A percentile compares a stretch with the other conserved stretches of the same genome.
phyloP scores from a whole-genome alignment of 2,888 invertebrate species.

The Brachynemurus nebulosus region DNA sequence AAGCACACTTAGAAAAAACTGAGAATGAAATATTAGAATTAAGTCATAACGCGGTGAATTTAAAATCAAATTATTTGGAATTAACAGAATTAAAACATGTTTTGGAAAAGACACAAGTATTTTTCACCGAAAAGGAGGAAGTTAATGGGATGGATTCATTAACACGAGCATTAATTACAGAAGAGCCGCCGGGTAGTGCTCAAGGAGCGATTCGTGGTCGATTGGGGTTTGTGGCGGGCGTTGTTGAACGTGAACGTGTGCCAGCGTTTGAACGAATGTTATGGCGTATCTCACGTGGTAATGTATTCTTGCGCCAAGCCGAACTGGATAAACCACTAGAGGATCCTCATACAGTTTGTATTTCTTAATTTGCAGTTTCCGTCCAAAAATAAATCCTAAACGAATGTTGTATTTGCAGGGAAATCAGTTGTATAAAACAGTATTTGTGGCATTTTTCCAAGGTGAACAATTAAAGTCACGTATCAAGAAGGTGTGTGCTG shows the following conservation, averaged over 20 bases:
- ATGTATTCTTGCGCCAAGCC: conserved; percentile 76
- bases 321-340: conserved; percentile 72
- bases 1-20: conserved; percentile 88
- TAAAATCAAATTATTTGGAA: conserved; percentile 84
- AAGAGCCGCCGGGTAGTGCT: conserved; percentile 29
- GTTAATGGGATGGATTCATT: conserved; percentile 48
- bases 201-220: conserved; percentile 35
- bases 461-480: conserved; percentile 82
- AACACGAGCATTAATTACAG: conserved; percentile 41
- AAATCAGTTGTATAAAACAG: conserved; percentile 75
- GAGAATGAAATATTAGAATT: conserved; percentile 91
- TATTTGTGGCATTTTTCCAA: conserved; percentile 82
- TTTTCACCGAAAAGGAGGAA: conserved; percentile 74
- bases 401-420: too few relatives aligned
- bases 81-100: conserved; percentile 84
- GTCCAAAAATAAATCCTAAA: not conserved
- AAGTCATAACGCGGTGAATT: conserved; percentile 80
- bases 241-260: conserved; percentile 74
- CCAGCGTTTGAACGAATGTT: conserved; percentile 85
- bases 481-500: conserved; percentile 87
- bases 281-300: conserved; percentile 86
- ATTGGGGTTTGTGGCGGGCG: conserved; percentile 79
- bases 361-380: conserved; percentile 34
- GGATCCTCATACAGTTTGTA: conserved; percentile 73
- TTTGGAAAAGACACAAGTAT: conserved; percentile 79